Evolutionary conservation across 2,888 invertebrate genomes (phyloP).

Genomic region (Pyrrhia umbra): DNA sequence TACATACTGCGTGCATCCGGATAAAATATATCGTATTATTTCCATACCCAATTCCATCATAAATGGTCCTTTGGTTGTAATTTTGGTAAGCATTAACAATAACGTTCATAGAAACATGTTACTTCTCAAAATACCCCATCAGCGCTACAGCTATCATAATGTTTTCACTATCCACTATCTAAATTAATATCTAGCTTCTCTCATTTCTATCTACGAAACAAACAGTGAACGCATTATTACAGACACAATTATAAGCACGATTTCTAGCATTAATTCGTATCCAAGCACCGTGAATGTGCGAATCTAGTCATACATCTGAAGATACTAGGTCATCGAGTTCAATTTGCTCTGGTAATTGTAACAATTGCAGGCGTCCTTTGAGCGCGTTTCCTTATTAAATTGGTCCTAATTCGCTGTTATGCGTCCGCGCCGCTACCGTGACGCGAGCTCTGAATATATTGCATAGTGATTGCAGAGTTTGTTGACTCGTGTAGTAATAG

Average conservation of each 20-base stretch:
- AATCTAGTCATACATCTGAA: slow-evolving; percentile 34
- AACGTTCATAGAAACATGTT: too few relatives aligned
- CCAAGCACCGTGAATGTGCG: slow-evolving; percentile 10
- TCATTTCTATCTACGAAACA: slow-evolving; percentile 9
- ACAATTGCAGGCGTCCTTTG: slow-evolving; percentile 83
- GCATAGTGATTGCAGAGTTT: slow-evolving; percentile 50
- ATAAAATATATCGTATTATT: too few relatives aligned
- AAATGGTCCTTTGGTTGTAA: too few relatives aligned
- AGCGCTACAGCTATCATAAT: background rate
- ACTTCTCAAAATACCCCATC: background rate
- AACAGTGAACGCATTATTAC: background rate
- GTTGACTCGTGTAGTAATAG: slow-evolving; percentile 44
- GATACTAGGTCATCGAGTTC: slow-evolving; percentile 68
- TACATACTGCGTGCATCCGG: too few relatives aligned
- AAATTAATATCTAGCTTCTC: background rate
- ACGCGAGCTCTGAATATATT: slow-evolving; percentile 43
- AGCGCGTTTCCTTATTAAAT: slow-evolving; percentile 76
- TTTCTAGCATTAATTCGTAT: slow-evolving; percentile 33
- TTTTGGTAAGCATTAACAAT: too few relatives aligned
- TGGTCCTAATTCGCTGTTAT: slow-evolving; percentile 64
- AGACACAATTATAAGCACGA: slow-evolving; percentile 11
- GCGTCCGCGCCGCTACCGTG: slow-evolving; percentile 33
- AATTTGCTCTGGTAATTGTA: slow-evolving; percentile 76
- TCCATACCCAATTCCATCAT: too few relatives aligned
- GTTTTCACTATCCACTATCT: background rate